Conservation (phyloP, 2,888 invertebrate species). For the Polydrusus pterygomalis region DNA sequence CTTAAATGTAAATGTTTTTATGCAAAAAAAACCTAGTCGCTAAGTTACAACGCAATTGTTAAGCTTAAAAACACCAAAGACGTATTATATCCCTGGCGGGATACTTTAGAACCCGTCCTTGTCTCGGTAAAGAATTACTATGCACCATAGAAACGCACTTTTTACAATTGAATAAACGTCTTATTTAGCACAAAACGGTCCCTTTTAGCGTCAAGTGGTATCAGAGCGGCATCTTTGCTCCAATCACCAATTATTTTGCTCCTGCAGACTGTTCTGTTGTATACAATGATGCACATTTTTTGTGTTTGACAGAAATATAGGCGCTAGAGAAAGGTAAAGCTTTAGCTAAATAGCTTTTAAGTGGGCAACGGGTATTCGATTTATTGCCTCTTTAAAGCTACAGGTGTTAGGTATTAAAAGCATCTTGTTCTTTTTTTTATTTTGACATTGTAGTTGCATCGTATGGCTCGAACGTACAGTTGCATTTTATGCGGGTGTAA, state of each 20-base stretch:
- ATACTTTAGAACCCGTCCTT: slow-evolving; percentile 46
- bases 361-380: slow-evolving; percentile 5
- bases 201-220: slow-evolving; percentile 60
- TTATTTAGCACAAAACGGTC: slow-evolving; percentile 63
- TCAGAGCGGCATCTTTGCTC: slow-evolving; percentile 62
- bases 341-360: slow-evolving; percentile 29
- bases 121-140: slow-evolving; percentile 59
- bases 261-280: slow-evolving; percentile 28
- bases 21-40: slow-evolving; percentile 37
- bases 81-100: slow-evolving; percentile 52
- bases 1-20: slow-evolving; percentile 28
- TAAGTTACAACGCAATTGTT: slow-evolving; percentile 56
- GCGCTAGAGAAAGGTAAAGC: slow-evolving; percentile 20
- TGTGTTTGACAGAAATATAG: slow-evolving; percentile 30
- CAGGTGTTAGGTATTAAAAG: too few relatives aligned
- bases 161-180: slow-evolving; percentile 61
- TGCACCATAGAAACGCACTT: slow-evolving; percentile 63
- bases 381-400: neutral
- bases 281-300: slow-evolving; percentile 35
- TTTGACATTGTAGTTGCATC: too few relatives aligned
- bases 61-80: slow-evolving; percentile 50
- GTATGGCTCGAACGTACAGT: too few relatives aligned
- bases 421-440: too few relatives aligned
- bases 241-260: slow-evolving; percentile 61
- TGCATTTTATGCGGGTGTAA: too few relatives aligned